Evolutionary conservation across 1,140 invertebrate species (phyloP).

Genomic region (Heliconius himera): DNA sequence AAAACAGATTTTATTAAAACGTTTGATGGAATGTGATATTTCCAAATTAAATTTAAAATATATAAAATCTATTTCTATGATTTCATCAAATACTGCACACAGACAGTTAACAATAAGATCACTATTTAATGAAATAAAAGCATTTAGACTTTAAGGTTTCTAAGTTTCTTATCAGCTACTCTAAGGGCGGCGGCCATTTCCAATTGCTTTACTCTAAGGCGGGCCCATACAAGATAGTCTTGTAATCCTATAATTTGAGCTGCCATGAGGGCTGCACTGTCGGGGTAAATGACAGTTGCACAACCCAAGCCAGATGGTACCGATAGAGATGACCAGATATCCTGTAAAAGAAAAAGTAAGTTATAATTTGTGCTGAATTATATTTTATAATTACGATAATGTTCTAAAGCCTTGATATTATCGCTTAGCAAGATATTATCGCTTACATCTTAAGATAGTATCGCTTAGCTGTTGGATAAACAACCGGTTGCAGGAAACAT

Average conservation of each 20-base stretch:
- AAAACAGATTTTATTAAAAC: conserved; percentile 19
- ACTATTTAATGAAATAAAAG: background rate
- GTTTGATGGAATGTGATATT: conserved; percentile 22
- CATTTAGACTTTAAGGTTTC: conserved; percentile 50
- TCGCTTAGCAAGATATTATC: no score
- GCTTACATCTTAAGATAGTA: no score
- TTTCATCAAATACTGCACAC: conserved; percentile 28
- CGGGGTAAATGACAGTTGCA: conserved; percentile 94
- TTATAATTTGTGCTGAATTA: conserved; percentile 50
- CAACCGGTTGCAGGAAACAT: no score
- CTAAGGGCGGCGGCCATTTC: conserved; percentile 86
- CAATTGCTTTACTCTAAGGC: conserved; percentile 90
- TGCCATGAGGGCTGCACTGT: conserved; percentile 94
- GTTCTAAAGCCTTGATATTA: no score
- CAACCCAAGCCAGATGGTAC: conserved; percentile 97
- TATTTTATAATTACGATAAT: conserved; percentile 39
- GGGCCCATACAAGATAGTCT: conserved; percentile 95
- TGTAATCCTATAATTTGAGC: conserved; percentile 94
- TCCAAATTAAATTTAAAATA: conserved; percentile 8
- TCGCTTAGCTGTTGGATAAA: no score
- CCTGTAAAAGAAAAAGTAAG: conserved; percentile 75
- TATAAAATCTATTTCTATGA: conserved; percentile 5
- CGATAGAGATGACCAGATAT: conserved; percentile 98
- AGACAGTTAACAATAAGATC: conserved; percentile 5
- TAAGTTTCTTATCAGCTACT: conserved; percentile 84